These are phyloP conservation scores for Monoplex corrugatus DNA, from an alignment of 2,888 invertebrate species.

Conservation along the genomic window DNA sequence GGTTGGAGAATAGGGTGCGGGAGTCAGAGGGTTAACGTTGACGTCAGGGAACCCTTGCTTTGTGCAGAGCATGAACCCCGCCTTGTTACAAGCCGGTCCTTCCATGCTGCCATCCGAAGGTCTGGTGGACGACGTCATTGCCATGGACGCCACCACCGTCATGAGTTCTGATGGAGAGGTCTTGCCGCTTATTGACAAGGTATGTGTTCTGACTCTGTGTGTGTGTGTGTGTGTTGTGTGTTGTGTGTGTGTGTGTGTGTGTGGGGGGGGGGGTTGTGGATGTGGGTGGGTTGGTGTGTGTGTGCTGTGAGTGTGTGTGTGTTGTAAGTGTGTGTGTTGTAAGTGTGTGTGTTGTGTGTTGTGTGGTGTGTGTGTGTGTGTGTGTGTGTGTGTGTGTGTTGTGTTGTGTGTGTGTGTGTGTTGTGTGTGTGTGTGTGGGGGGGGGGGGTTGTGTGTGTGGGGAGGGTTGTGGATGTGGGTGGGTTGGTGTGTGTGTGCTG, in stretches of 20 bases:
- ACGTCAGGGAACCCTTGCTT: not conserved
- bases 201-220: slow-evolving; percentile 51
- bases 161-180: slow-evolving; percentile 78
- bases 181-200: slow-evolving; percentile 75
- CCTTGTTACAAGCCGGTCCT: slow-evolving; percentile 69
- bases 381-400: not conserved
- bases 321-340: not conserved
- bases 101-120: slow-evolving; percentile 78
- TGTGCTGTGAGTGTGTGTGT: not conserved
- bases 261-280: not conserved
- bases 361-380: slow-evolving; percentile 6
- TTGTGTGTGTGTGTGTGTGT: slow-evolving; percentile 16
- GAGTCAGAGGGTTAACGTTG: too few relatives aligned
- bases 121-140: slow-evolving; percentile 72
- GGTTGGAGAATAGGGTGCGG: too few relatives aligned
- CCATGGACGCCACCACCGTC: slow-evolving; percentile 78
- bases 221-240: not conserved
- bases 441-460: not conserved
- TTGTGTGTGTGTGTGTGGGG: not conserved
- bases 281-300: not conserved
- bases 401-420: not conserved
- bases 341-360: slow-evolving; percentile 28
- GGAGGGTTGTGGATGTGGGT: not conserved
- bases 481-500: not conserved
- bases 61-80: slow-evolving; percentile 73